Base-by-base conservation (phyloP, 1,140 invertebrate species). In the Drosophila parabipectinata region DNA sequence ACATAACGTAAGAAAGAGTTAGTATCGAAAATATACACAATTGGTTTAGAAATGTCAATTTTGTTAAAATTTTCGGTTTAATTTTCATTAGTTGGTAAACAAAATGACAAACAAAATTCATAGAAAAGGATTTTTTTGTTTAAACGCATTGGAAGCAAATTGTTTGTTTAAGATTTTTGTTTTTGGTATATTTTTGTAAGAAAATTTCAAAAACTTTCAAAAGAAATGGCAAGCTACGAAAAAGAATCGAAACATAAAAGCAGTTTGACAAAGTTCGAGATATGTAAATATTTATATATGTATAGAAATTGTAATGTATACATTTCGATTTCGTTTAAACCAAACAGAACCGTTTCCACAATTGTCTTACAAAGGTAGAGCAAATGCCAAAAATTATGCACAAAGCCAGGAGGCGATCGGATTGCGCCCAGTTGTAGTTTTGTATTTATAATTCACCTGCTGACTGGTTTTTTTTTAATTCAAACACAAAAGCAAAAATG, bases 41-140 rank as follows among this genome's bases (percentile, higher is more conserved):
- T 76, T 74, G 77, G 39, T 73, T 81, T 57, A 81, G 34, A 56
- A 61, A 18, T 60, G 59, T 47, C n/a, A 60, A 32, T 51, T 58
- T 76, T 45, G 30, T 21, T 55, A 30, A 14, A 21, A 9, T 21
- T 66, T 41, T 72, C 37, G 3, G 32, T 8, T 32, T 14, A 61
- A 3, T 45, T 67, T 26, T 68, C 8, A 44, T 69, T 69, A 69
- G 52, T 39, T 57, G 34, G 34, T 37, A 71, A 79, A 71, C 69
- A 82, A 79, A 79, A 84, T 67, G 56, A 32, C 58, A 87, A 85
- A 87, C 78, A 85, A 85, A 85, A 85, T 82, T 85, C 78, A 88
- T 88, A 74, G 73, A 50, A 55, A 34, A 26, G 57, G 76, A 72
- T 53, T 6, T 18, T 15, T 15, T 44, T 71, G 62, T 79, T 62